Base-by-base conservation (phyloP, 2,888 invertebrate species). In the Palloptera scutellata region DNA sequence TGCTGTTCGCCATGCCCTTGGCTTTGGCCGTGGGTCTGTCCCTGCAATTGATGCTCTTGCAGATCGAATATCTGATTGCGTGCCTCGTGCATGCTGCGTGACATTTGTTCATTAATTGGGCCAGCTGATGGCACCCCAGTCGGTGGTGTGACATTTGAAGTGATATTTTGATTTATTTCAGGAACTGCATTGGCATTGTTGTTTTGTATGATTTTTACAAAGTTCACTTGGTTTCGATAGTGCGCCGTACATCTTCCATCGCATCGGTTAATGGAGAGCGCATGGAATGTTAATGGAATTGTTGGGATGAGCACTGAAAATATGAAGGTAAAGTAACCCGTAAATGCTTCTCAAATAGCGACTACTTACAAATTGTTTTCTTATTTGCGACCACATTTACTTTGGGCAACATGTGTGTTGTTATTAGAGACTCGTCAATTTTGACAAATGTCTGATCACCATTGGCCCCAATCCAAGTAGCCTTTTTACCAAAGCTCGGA, bases 391-490 rank as follows among this genome's bases (percentile, higher is more conserved):
- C 93, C 54, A 97, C 93, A 66, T 93, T 94, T 40, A 96, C 93
- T 77, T 93, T 92, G 57, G 93, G 90, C 67, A 98, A 88, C 78
- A 93, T 94, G 73, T 94, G 92, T 0, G 95, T 92, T 83, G 96
- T 97, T 72, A 98, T 94, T n/a, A 96, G 87, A 1, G 92, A 91
- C 84, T 97, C 96, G 74, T 97, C 96, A 64, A 97, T 91, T 84
- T 94, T 94, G 60, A 97, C 88, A 81, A 94, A 96, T 1, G 98
- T 98, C 85, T 96, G 95, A 86, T 98, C 98, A 0, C 96, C 97
- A n/a, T 95, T 94, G 5, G 97, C 97, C 1, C 94, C 93, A 15
- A 98, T 89, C 96, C 96, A 97, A 0, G 95, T 94, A 0, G 96
- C 98, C 77, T 93, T 89, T 74, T 95, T 90, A 0, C 96, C 94